Evolutionary conservation across 2,888 invertebrate species (phyloP).

Genomic region (Cantharis rustica): DNA sequence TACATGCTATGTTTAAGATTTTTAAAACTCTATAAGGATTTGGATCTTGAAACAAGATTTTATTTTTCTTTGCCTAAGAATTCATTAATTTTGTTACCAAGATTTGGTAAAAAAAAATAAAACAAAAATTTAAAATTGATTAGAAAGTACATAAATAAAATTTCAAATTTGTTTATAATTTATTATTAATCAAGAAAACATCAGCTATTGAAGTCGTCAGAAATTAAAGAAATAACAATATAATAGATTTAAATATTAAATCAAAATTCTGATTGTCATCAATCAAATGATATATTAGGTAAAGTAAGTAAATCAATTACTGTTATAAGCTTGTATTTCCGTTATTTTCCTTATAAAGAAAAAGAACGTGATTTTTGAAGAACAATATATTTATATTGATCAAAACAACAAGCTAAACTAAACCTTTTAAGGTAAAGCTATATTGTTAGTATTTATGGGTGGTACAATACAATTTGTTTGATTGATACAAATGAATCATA

Average conservation of each 20-base stretch:
- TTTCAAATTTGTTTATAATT: too few relatives aligned
- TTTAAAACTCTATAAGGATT: too few relatives aligned
- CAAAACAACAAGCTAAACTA: slow-evolving; percentile 1
- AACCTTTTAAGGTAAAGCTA: slow-evolving; percentile 18
- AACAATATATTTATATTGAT: slow-evolving; percentile 25
- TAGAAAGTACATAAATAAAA: too few relatives aligned
- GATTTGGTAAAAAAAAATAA: too few relatives aligned
- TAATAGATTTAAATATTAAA: not conserved
- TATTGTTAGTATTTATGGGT: not conserved
- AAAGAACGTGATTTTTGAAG: slow-evolving; percentile 11
- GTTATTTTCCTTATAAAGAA: slow-evolving; percentile 16
- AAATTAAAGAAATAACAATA: not conserved
- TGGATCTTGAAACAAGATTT: too few relatives aligned
- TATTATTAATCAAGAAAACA: too few relatives aligned
- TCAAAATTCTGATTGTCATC: not conserved
- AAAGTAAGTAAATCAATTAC: not conserved
- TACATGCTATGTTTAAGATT: too few relatives aligned
- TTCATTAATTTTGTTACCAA: too few relatives aligned
- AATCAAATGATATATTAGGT: not conserved
- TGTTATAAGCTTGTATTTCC: slow-evolving; percentile 10
- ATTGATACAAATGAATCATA: not conserved
- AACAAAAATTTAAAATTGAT: too few relatives aligned
- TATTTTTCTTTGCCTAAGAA: too few relatives aligned
- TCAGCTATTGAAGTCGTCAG: too few relatives aligned
- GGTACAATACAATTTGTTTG: not conserved